phyloP scores from a whole-genome alignment of 2,113 vertebrate species.

The Mus spicilegus region DNA sequence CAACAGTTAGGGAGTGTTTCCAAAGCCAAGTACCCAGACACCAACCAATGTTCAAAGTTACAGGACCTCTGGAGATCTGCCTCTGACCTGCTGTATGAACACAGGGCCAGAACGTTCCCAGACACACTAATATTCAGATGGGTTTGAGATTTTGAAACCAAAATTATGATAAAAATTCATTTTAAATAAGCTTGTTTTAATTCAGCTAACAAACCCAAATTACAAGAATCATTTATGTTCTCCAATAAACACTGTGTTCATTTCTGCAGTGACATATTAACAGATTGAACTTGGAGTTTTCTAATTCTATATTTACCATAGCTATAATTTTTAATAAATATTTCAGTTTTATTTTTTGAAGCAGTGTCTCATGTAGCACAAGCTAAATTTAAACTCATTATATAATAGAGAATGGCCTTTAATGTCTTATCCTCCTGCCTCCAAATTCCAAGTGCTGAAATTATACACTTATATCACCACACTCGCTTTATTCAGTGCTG shows the following conservation, averaged over 20 bases:
- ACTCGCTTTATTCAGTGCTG: neutral
- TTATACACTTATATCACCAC: neutral
- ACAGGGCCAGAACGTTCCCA: neutral
- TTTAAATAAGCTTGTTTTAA: constrained; percentile 70
- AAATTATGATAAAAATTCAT: neutral
- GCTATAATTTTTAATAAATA: neutral
- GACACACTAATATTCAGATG: constrained; percentile 8
- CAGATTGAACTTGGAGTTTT: constrained; percentile 74
- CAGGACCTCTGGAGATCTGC: neutral
- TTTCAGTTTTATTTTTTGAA: neutral
- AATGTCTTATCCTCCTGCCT: neutral
- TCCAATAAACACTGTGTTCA: constrained; percentile 72
- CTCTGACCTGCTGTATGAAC: neutral
- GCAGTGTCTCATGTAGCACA: neutral
- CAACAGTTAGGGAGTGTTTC: constrained; percentile 8
- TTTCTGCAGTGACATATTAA: constrained; percentile 82
- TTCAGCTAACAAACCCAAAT: constrained; percentile 79
- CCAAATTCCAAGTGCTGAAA: neutral
- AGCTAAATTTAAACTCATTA: neutral
- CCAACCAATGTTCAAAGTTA: neutral
- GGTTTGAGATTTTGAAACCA: neutral
- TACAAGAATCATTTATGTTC: constrained; percentile 81
- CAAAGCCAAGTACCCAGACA: neutral
- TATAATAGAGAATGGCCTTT: neutral
- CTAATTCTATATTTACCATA: constrained; percentile 30